A percentile compares a stretch with the other conserved stretches of the same genome.
Evolutionary conservation across 2,113 vertebrate species (phyloP).

Genomic region (Arothron firmamentum): DNA sequence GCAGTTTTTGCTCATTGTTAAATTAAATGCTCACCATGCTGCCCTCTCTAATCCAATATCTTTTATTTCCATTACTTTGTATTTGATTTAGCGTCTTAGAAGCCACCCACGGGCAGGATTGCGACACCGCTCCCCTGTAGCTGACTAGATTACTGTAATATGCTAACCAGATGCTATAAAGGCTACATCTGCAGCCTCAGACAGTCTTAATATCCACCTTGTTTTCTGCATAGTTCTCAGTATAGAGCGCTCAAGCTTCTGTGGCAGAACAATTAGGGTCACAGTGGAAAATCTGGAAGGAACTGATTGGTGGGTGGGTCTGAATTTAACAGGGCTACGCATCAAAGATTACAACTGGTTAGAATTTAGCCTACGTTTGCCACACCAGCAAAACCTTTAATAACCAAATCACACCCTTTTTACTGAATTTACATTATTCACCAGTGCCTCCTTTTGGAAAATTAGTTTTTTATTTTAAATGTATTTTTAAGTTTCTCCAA

Average conservation of each 20-base stretch:
- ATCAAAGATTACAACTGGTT: too few species aligned
- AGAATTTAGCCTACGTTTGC: too few species aligned
- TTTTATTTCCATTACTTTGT: constrained; percentile 60
- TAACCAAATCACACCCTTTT: too few species aligned
- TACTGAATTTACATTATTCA: too few species aligned
- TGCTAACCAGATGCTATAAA: constrained; percentile 41
- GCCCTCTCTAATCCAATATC: constrained; percentile 53
- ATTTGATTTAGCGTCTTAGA: constrained; percentile 62
- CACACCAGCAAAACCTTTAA: too few species aligned
- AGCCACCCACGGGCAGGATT: constrained; percentile 50
- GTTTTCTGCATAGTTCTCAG: background rate
- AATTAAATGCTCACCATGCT: constrained; percentile 44
- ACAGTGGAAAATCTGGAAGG: too few species aligned
- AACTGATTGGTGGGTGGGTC: too few species aligned
- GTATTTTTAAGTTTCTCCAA: too few species aligned
- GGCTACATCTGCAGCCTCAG: constrained; percentile 21
- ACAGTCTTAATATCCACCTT: constrained; percentile 32
- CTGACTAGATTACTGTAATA: constrained; percentile 54
- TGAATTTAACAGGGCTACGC: too few species aligned
- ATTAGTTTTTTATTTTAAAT: too few species aligned
- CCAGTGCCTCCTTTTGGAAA: too few species aligned
- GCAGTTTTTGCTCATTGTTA: constrained; percentile 46
- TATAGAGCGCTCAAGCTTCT: background rate
- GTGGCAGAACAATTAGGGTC: background rate
- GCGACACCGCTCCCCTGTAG: constrained; percentile 19